Evolutionary conservation across 2,113 vertebrate genomes (phyloP).

Genomic region (Phainopepla nitens): DNA sequence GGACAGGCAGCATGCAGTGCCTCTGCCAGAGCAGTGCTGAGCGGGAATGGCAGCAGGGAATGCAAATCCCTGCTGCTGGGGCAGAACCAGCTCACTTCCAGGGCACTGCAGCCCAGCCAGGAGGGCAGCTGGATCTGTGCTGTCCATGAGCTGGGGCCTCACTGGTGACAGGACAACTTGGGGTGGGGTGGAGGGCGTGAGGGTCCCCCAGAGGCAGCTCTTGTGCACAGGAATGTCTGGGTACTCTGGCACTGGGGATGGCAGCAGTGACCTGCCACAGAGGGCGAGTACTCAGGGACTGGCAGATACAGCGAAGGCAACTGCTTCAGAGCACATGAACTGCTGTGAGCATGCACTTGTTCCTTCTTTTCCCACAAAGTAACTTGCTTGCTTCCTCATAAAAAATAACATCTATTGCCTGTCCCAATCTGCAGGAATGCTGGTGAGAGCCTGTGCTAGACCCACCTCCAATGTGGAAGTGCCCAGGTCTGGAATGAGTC

Average conservation of each 20-base stretch:
- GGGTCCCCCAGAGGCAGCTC: neutral
- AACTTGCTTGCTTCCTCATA: neutral
- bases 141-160: neutral
- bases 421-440: neutral
- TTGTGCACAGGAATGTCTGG: accelerated
- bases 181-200: accelerated
- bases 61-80: accelerated
- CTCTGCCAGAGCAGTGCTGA: accelerated
- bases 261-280: accelerated
- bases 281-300: neutral
- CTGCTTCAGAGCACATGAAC: neutral
- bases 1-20: neutral
- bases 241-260: accelerated
- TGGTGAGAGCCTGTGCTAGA: neutral
- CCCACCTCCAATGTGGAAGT: neutral
- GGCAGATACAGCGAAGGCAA: accelerated
- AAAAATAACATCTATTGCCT: neutral
- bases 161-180: neutral
- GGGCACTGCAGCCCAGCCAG: neutral
- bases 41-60: no score
- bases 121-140: neutral
- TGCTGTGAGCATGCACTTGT: neutral
- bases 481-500: neutral
- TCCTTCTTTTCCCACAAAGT: neutral
- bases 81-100: neutral